phyloP scores from a whole-genome alignment of 2,113 vertebrate genomes.

The Zapus hudsonius region DNA sequence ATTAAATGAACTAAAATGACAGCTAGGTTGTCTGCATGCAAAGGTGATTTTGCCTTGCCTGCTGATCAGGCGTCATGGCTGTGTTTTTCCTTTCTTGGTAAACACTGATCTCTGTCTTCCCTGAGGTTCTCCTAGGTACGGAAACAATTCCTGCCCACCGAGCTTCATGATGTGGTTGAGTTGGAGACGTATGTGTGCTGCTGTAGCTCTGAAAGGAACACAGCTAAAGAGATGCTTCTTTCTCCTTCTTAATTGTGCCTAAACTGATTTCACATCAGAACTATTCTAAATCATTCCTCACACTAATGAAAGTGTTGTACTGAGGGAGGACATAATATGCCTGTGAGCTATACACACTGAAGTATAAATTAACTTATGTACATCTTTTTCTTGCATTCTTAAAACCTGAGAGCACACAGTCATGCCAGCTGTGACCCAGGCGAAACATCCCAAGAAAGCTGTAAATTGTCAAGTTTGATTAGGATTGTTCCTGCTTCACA shows the following conservation, averaged over 20 bases:
- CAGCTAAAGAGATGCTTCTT: background rate
- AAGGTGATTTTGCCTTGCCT: background rate
- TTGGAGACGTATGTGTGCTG: background rate
- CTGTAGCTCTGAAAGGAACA: background rate
- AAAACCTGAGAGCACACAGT: background rate
- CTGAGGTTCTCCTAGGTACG: background rate
- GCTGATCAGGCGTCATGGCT: background rate
- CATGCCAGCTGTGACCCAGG: background rate
- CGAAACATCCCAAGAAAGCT: background rate
- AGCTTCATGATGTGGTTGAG: background rate
- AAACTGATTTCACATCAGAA: background rate
- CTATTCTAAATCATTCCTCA: slow-evolving; percentile 29
- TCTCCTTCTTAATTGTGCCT: slow-evolving; percentile 25
- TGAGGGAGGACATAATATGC: background rate
- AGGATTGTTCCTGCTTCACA: background rate
- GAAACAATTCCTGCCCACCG: background rate
- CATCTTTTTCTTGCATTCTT: background rate
- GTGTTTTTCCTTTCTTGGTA: slow-evolving; percentile 42
- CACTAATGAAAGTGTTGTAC: background rate
- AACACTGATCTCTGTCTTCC: background rate
- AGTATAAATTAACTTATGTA: background rate
- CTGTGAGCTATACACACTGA: background rate
- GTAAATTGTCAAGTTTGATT: background rate
- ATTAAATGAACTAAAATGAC: background rate
- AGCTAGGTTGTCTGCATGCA: background rate